Evolutionary conservation across 23 tunicate genomes (phyloP).

Genomic region (Ascidia mentula): DNA sequence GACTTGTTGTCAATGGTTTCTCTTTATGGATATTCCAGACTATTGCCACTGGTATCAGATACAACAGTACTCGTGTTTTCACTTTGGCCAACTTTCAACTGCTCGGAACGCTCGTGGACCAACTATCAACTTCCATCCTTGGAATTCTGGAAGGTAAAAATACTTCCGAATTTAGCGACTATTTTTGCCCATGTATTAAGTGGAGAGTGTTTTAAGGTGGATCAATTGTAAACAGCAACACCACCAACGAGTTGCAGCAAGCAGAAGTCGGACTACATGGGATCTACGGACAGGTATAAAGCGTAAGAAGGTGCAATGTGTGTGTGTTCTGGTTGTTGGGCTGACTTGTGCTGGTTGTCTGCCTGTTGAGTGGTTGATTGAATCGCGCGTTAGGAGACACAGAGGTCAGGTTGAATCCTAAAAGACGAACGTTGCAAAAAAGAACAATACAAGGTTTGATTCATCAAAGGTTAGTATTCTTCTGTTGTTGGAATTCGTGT

Average conservation of each 20-base stretch:
- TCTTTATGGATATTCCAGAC: not conserved
- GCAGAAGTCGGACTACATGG: not conserved
- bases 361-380: too few species aligned
- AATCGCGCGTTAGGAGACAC: too few species aligned
- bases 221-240: not conserved
- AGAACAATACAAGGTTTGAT: too few species aligned
- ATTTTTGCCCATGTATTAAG: too few species aligned
- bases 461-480: too few species aligned
- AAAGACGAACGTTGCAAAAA: too few species aligned
- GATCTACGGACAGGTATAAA: not conserved
- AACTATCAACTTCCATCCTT: not conserved
- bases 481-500: too few species aligned
- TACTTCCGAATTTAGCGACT: too few species aligned
- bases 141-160: not conserved
- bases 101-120: not conserved
- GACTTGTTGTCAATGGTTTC: not conserved
- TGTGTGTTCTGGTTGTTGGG: not conserved
- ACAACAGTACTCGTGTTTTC: not conserved
- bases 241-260: not conserved
- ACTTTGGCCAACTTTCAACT: not conserved
- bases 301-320: not conserved
- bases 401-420: too few species aligned
- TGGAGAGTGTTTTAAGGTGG: not conserved
- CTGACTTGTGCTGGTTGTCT: not conserved
- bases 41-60: not conserved